phyloP scores from a whole-genome alignment of 1,140 invertebrate species.

The Argopecten irradians region DNA sequence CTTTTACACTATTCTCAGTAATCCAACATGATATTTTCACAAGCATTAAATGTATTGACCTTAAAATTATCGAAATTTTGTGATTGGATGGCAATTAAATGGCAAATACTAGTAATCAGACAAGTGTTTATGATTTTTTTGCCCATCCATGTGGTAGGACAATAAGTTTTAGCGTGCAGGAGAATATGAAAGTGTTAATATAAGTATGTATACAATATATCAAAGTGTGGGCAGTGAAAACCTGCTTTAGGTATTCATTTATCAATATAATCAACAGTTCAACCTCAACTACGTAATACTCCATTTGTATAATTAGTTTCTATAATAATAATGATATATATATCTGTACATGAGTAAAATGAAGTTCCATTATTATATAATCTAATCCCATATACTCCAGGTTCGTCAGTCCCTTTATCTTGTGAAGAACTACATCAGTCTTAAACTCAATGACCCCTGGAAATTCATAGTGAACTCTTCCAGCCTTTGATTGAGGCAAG shows the following conservation, averaged over 20 bases:
- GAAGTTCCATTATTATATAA: not conserved
- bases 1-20: no score
- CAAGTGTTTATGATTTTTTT: not conserved
- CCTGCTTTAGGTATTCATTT: no score
- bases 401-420: not conserved
- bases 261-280: not conserved
- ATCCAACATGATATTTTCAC: not conserved
- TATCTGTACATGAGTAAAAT: not conserved
- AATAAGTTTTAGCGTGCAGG: not conserved
- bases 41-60: no score
- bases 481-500: no score
- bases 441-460: no score
- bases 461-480: no score
- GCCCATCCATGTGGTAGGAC: not conserved
- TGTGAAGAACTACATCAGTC: no score
- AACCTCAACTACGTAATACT: not conserved
- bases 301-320: not conserved
- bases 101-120: not conserved
- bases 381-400: not conserved
- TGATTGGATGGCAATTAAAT: not conserved
- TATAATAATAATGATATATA: not conserved
- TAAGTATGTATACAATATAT: no score
- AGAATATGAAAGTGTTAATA: no score
- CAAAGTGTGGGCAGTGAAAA: no score
- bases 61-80: not conserved